A percentile compares a stretch with the other conserved stretches of the same genome.
Conservation (phyloP, 2,797 vertebrate species). For the Hippoglossus hippoglossus region DNA sequence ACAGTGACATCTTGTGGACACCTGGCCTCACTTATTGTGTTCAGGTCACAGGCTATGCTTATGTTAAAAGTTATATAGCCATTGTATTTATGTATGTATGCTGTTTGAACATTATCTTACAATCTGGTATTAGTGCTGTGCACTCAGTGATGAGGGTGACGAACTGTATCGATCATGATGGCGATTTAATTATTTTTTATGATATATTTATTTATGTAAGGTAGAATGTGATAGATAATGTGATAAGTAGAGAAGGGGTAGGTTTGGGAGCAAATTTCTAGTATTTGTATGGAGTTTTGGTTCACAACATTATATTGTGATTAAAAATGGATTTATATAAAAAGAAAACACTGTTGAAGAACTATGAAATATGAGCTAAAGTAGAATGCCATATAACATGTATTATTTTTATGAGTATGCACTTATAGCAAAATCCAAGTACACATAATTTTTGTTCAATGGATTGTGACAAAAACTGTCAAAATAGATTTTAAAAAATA, state of each 20-base stretch:
- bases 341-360: no score
- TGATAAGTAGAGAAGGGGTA: not conserved
- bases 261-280: no score
- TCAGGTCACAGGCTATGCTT: not conserved
- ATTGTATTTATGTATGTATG: not conserved
- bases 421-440: no score
- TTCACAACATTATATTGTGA: no score
- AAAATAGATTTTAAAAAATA: no score
- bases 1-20: conserved; percentile 83
- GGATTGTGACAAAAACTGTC: no score
- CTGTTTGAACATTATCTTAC: not conserved
- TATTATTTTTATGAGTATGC: no score
- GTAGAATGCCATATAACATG: no score
- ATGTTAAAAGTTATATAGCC: not conserved
- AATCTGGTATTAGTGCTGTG: not conserved
- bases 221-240: not conserved
- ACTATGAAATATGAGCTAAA: no score
- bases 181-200: not conserved
- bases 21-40: conserved; percentile 23
- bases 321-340: no score
- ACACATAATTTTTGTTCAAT: no score
- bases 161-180: not conserved
- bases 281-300: no score
- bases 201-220: not conserved
- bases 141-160: not conserved